Percentiles rank a stretch among this genome's conserved stretches.
phyloP scores from a whole-genome alignment of 1,140 invertebrate species.

The Leptinotarsa undecemlineata region DNA sequence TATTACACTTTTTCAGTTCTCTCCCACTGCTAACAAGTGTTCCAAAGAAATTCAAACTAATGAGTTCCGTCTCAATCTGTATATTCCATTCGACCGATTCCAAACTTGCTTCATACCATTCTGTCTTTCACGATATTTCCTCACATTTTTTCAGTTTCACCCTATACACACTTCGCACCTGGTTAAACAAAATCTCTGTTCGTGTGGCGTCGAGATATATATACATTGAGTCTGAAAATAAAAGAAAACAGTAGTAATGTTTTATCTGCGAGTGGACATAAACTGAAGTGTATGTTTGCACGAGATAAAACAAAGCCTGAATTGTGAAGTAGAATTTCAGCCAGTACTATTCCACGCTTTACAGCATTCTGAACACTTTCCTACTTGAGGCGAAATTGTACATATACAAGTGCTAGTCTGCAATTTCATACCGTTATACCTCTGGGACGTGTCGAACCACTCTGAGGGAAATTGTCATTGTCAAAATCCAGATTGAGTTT shows the following conservation, averaged over 20 bases:
- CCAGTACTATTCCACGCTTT: slow-evolving; percentile 12
- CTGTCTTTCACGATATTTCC: too few relatives aligned
- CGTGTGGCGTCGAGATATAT: background rate
- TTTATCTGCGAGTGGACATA: slow-evolving; percentile 20
- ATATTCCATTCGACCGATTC: too few relatives aligned
- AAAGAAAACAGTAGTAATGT: background rate
- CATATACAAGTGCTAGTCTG: background rate
- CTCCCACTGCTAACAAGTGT: too few relatives aligned
- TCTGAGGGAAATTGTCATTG: too few relatives aligned
- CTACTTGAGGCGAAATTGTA: background rate
- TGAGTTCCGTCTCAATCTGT: too few relatives aligned
- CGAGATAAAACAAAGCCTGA: slow-evolving; percentile 23
- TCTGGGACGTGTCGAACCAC: background rate
- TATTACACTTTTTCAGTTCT: too few relatives aligned
- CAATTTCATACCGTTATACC: background rate
- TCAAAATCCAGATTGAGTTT: too few relatives aligned
- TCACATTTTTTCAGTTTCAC: too few relatives aligned
- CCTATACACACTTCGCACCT: too few relatives aligned
- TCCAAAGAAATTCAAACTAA: too few relatives aligned
- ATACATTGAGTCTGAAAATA: background rate
- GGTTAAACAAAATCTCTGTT: background rate
- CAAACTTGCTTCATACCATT: too few relatives aligned
- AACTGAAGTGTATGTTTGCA: slow-evolving; percentile 22
- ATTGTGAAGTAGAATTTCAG: slow-evolving; percentile 22
- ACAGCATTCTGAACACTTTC: slow-evolving; percentile 5